Base-by-base conservation (phyloP, 2,888 invertebrate species). In the Micoletzkya japonica region DNA sequence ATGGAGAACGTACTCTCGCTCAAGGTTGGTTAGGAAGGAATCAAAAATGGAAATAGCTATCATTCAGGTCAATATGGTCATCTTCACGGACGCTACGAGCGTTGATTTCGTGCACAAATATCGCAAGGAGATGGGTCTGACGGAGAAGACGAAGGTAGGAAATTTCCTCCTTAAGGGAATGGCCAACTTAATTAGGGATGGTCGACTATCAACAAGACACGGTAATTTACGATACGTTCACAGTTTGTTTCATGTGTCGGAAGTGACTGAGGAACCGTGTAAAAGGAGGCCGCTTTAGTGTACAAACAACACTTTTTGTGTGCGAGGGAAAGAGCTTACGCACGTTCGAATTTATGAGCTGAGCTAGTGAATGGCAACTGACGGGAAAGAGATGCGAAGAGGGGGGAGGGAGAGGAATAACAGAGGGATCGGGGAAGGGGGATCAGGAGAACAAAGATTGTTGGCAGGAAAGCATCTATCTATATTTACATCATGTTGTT, bases 1-100 rank as follows among this genome's bases (percentile, higher is more conserved):
- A 79, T 86, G 76, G 76, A 77, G 72, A 78, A 82, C 58, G 68
- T 83, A 30, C 72, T 84, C 1, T 72, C 73, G 6, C 72, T 83
- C n/a, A 69, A 76, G 57, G 79, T 79, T 36, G 4, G 34, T 34
- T 36, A 50, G 7, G 24, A 26, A 26, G 17, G 20, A 56, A 56
- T 26, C 7, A 28, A 14, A 6, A 4, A 3, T 4, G 20, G 7
- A 56, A 32, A 6, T 7, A 17, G 6, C 50, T 17, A 50, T 50
- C 26, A 50, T 52, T 32, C 20, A 67, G 67, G 57, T 56, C 56
- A 69, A 70, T 49, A 54, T 79, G 59, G 78, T 84, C 49, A 77
- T 83, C 26, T 83, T 81, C 74, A 76, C 77, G 36, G 84, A 83
- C 52, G 56, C 72, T 4, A 70, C 73, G 7, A 82, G 75, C 34